These are phyloP conservation scores for Anolis apletophallus DNA, from an alignment of 2,797 vertebrate genomes.

Conservation along the genomic window DNA sequence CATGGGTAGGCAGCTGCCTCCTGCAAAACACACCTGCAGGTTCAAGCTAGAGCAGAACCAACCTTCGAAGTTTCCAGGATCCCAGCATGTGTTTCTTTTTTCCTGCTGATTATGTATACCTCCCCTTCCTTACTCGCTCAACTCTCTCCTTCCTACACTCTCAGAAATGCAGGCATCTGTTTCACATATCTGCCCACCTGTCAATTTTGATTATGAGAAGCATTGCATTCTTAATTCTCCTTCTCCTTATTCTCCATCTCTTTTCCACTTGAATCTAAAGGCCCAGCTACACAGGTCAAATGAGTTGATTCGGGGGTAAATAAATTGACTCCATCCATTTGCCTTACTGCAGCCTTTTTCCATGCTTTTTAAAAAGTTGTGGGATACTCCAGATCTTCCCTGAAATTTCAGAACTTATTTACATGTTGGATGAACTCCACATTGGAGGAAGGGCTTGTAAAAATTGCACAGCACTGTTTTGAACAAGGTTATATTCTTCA, in stretches of 20 bases:
- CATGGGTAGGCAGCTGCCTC: not conserved
- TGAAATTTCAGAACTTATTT: too few species aligned
- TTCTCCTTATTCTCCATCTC: not conserved
- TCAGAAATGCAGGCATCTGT: not conserved
- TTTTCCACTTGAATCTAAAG: not conserved
- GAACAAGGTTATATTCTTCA: not conserved
- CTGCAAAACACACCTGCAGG: not conserved
- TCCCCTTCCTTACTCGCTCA: not conserved
- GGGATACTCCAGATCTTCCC: too few species aligned
- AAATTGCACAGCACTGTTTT: not conserved
- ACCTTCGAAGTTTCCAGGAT: not conserved
- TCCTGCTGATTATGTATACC: constrained; percentile 12
- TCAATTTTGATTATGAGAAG: not conserved
- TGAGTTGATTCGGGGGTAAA: too few species aligned
- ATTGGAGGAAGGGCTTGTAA: not conserved
- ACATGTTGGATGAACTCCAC: too few species aligned
- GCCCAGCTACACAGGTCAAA: too few species aligned
- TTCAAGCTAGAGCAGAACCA: not conserved
- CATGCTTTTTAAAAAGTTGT: too few species aligned
- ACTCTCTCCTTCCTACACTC: constrained; percentile 6
- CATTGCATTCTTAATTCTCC: not conserved
- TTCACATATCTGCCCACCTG: not conserved
- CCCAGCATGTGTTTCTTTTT: not conserved
- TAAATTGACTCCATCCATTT: too few species aligned
- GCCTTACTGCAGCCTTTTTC: too few species aligned